Evolutionary conservation across 2,113 vertebrate genomes (phyloP).

Genomic region (Lates calcarifer): DNA sequence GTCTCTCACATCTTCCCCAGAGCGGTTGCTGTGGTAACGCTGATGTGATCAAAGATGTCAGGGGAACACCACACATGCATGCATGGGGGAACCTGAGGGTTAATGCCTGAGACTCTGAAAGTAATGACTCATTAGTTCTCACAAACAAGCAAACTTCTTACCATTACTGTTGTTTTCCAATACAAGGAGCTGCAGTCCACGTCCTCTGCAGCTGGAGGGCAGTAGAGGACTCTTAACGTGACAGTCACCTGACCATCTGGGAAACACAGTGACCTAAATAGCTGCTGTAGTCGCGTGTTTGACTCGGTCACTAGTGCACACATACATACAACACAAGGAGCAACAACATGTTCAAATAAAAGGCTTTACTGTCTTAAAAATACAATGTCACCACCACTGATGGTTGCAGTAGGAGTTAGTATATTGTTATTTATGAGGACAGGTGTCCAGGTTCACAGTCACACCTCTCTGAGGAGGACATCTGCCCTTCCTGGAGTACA

Average conservation of each 20-base stretch:
- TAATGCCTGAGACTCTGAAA: background rate
- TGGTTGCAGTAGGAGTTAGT: background rate
- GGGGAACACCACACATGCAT: background rate
- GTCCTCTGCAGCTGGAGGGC: constrained; percentile 41
- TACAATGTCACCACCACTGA: background rate
- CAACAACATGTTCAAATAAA: background rate
- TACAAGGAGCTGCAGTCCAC: background rate
- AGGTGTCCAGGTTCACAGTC: background rate
- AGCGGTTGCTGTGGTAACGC: background rate
- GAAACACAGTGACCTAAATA: constrained; percentile 80
- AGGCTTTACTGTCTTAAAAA: background rate
- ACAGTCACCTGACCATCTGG: constrained; percentile 61
- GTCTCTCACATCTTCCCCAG: too few relatives aligned
- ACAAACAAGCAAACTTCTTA: background rate
- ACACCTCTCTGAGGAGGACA: background rate
- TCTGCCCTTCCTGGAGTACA: background rate
- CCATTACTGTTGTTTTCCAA: background rate
- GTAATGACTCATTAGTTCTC: background rate
- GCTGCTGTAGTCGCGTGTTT: constrained; percentile 44
- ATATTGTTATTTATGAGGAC: background rate
- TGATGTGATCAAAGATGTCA: background rate
- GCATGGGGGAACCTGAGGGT: background rate
- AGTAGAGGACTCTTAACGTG: background rate
- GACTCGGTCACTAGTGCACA: constrained; percentile 49
- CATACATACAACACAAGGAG: background rate